Evolutionary conservation across 2,113 vertebrate species (phyloP).

Genomic region (Condylura cristata): DNA sequence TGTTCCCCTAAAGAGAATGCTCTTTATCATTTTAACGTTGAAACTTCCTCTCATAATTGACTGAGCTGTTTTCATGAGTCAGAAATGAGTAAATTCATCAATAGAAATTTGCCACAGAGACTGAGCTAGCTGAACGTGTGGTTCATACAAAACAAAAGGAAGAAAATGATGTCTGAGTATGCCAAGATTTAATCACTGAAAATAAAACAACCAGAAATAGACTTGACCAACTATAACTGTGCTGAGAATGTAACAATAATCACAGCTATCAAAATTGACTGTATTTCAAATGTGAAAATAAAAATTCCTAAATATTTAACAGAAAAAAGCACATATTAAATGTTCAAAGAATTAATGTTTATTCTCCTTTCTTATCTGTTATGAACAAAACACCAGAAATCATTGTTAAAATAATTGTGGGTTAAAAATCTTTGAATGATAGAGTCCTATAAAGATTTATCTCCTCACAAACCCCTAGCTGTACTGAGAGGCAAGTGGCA

Average conservation of each 20-base stretch:
- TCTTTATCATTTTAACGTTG: conserved; percentile 60
- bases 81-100: conserved; percentile 62
- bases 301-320: not conserved
- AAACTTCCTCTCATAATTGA: conserved; percentile 54
- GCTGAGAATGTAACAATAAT: not conserved
- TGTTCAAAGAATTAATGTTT: conserved; percentile 17
- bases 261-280: not conserved
- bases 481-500: conserved; percentile 7
- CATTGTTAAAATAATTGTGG: not conserved
- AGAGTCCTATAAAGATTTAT: not conserved
- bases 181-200: conserved; percentile 52
- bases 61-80: conserved; percentile 69
- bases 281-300: not conserved
- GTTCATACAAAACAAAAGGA: conserved; percentile 45
- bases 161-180: conserved; percentile 19
- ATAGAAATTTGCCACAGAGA: conserved; percentile 33
- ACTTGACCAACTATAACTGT: conserved; percentile 19
- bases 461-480: not conserved
- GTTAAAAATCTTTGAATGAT: not conserved
- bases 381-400: not conserved
- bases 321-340: conserved; percentile 43
- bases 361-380: conserved; percentile 1
- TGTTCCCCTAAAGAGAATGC: conserved; percentile 40
- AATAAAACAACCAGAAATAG: conserved; percentile 8
- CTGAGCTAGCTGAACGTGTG: conserved; percentile 3